Evolutionary conservation across 2,888 invertebrate genomes (phyloP), one percentile per base, ranked within the genome.

Genomic region (Patella depressa): DNA sequence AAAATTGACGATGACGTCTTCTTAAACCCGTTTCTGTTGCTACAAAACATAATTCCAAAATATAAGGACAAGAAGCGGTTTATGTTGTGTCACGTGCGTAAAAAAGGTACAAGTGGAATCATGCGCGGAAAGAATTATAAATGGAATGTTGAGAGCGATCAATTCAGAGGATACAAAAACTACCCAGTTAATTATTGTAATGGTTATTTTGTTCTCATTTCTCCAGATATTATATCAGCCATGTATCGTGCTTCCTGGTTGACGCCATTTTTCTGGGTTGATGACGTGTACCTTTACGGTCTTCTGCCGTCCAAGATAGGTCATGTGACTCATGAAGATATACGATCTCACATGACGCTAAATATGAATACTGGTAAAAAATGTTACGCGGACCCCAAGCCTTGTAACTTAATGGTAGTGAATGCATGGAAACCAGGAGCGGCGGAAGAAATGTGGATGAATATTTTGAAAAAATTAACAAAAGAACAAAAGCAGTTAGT

Each of bases 301-400:
- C 77, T 90, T 19, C 82, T 91, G 24, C 86, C 88, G 2, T 78
- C 83, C 34, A 89, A 88, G 74, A 84, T 89, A 9, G 84, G 85
- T 1, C 76, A 82, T 11, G 82, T 88, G 9, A 83, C 77, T 3
- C 87, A 85, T 77, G 77, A 82, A n/a, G 78, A 84, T 69, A 75
- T 98, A 83, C 93, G 97, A 7, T 96, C 96, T 92, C 97, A 97
- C 91, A 97, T 98, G 79, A 97, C 96, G 7, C 93, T 98, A 74
- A 97, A 97, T 71, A 78, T 82, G 73, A 82, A 82, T 14, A 55
- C 72, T 3, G 85, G 86, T 2, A 59, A 84, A 2, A 54, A 81
- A 17, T 86, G 86, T 79, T 88, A 83, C 77, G 77, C 79, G 2
- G 79, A 78, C 34, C 78, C 79, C 57, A 82, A 77, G 54, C 80